A percentile compares a stretch with the other conserved stretches of the same genome.
Evolutionary conservation across 2,797 vertebrate species (phyloP).

Genomic region (Betta splendens): DNA sequence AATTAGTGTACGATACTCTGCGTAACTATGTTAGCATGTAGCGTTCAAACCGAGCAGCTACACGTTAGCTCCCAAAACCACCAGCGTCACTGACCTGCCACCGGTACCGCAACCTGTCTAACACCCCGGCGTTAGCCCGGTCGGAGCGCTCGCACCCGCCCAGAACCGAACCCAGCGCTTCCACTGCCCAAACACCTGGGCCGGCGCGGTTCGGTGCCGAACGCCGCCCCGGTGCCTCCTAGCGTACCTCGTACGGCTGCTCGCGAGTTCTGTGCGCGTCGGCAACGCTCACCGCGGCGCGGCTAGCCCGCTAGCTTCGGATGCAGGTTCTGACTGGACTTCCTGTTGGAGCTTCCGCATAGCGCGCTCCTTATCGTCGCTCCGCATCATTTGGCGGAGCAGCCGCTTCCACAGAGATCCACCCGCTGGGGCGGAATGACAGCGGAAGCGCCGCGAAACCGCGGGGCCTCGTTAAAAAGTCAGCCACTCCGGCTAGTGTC

Average conservation of each 20-base stretch:
- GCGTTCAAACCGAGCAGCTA: too few relatives aligned
- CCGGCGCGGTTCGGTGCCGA: conserved; percentile 7
- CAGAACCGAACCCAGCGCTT: background rate
- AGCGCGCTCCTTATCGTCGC: conserved; percentile 41
- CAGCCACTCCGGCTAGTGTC: too few relatives aligned
- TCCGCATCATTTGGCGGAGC: conserved; percentile 32
- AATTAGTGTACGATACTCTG: too few relatives aligned
- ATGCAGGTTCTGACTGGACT: conserved; percentile 63
- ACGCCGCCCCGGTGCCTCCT: conserved; percentile 16
- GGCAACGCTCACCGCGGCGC: background rate
- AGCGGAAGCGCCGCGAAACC: background rate
- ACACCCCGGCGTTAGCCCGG: conserved; percentile 16
- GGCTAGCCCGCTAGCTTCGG: conserved; percentile 24
- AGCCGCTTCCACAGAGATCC: background rate
- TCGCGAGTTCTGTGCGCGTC: conserved; percentile 18
- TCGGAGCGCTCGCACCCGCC: conserved; percentile 29
- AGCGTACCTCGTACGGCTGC: conserved; percentile 39
- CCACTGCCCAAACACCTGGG: background rate
- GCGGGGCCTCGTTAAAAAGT: background rate
- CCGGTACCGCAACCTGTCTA: conserved; percentile 1
- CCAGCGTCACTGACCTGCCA: conserved; percentile 27
- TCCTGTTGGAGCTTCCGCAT: conserved; percentile 81
- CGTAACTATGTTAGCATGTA: too few relatives aligned
- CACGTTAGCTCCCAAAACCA: background rate
- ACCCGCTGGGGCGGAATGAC: background rate